phyloP scores from a whole-genome alignment of 1,140 invertebrate species.

The Galendromus occidentalis region DNA sequence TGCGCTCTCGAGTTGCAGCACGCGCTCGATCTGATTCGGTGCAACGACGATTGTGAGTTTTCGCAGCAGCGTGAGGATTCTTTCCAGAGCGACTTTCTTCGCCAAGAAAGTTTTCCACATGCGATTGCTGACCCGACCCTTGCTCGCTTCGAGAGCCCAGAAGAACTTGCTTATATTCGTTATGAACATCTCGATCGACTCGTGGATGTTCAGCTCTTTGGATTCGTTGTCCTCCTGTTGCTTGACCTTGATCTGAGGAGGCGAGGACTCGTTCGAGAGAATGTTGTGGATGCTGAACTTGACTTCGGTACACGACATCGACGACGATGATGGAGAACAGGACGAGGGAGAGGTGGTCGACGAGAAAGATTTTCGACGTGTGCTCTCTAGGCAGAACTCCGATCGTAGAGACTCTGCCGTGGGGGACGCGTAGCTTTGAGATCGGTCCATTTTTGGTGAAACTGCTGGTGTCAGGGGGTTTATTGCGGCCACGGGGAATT shows the following conservation, averaged over 20 bases:
- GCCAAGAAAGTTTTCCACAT: background rate
- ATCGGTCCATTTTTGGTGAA: background rate
- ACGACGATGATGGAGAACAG: too few relatives aligned
- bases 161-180: conserved; percentile 3
- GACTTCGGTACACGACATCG: background rate
- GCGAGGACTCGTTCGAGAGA: background rate
- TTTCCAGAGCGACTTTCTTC: background rate
- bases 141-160: background rate
- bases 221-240: too few relatives aligned
- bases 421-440: background rate
- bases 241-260: background rate
- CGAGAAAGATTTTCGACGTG: background rate
- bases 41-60: background rate
- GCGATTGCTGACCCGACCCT: background rate
- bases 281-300: conserved; percentile 6
- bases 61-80: background rate
- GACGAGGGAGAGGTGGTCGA: too few relatives aligned
- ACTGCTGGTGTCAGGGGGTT: background rate
- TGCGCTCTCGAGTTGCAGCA: background rate
- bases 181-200: conserved; percentile 1
- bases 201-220: conserved; percentile 1
- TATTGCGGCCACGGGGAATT: conserved; percentile 1
- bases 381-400: background rate
- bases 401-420: background rate
- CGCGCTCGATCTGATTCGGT: conserved; percentile 7